Base-by-base conservation (phyloP, 2,888 invertebrate species). In the Saturnia japonica region DNA sequence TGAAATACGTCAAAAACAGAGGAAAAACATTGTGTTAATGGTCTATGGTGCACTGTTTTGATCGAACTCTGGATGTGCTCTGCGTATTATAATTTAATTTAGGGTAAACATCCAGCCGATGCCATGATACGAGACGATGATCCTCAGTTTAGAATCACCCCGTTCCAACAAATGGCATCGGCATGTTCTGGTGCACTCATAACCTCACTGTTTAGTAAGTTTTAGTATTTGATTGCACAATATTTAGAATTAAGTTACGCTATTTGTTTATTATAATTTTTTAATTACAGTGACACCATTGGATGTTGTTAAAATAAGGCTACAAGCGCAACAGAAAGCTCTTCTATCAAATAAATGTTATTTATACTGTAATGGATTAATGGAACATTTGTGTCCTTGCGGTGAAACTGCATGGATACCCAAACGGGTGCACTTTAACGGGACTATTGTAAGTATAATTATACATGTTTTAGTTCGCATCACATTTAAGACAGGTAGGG, bases 241-340 rank as follows among this genome's bases (percentile, higher is more conserved):
- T 47, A 14, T 70, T 40, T 69, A 45, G 43, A 22, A 72, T 68
- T 54, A 54, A 54, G 1, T 25, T 25, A 57, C 7, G 25, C n/a
- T 4, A 57, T 57, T 25, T 57, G 22, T 25, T 57, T 3, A 51
- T 67, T 57, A 51, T 60, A 60, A 12, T 70, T 69, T 22, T 71
- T 72, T 25, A 68, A 79, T 95, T 94, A 51, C 89, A 99, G 99
- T 99, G 94, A 99, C 99, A 0, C 99, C 99, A 0, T 93, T 99
- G 77, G 99, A 99, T 94, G 99, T 99, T n/a, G 97, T 99, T 0
- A 99, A 99, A 95, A 99, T 99, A 74, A 95, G 99, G 68, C 94
- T 99, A 60, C 99, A 99, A 93, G 96, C 98, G 3, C 99, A 99
- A 88, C 97, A 98, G 83, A 98, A 98, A 81, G 96, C 96, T 0